These are phyloP conservation scores for Liolophura sinensis DNA, from an alignment of 1,140 invertebrate genomes.

Conservation along the genomic window DNA sequence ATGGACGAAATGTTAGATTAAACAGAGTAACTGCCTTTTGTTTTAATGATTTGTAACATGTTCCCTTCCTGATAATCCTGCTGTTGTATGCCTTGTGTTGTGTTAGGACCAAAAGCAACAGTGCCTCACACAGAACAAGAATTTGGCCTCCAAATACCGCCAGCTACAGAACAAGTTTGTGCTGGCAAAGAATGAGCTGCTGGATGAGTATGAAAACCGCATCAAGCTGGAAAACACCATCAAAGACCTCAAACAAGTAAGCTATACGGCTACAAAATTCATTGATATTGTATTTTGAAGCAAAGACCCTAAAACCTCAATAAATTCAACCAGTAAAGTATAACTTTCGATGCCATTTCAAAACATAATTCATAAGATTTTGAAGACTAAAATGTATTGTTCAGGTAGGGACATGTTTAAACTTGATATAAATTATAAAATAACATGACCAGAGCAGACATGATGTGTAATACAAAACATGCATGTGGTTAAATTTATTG, in stretches of 20 bases:
- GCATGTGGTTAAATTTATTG: too few relatives aligned
- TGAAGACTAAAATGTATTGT: too few relatives aligned
- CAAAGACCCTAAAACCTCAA: too few relatives aligned
- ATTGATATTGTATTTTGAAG: background rate
- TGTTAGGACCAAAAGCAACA: slow-evolving; percentile 24
- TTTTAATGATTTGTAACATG: background rate
- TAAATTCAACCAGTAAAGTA: too few relatives aligned
- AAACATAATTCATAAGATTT: too few relatives aligned
- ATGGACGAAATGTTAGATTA: too few relatives aligned
- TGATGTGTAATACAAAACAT: too few relatives aligned
- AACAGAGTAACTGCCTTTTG: background rate
- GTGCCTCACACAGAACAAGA: slow-evolving; percentile 32
- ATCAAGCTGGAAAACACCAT: slow-evolving; percentile 47
- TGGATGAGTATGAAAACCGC: slow-evolving; percentile 48
- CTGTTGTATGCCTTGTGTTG: background rate
- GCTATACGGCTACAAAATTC: background rate
- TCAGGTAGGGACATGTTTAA: too few relatives aligned
- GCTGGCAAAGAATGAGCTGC: slow-evolving; percentile 39
- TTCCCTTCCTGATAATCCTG: background rate
- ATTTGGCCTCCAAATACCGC: slow-evolving; percentile 48
- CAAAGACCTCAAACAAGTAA: slow-evolving; percentile 51
- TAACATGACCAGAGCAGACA: too few relatives aligned
- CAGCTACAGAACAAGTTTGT: slow-evolving; percentile 46
- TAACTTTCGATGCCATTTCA: too few relatives aligned
- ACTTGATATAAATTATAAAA: too few relatives aligned